Evolutionary conservation across 2,113 vertebrate genomes (phyloP).

Genomic region (Xenotilapia leptura): DNA sequence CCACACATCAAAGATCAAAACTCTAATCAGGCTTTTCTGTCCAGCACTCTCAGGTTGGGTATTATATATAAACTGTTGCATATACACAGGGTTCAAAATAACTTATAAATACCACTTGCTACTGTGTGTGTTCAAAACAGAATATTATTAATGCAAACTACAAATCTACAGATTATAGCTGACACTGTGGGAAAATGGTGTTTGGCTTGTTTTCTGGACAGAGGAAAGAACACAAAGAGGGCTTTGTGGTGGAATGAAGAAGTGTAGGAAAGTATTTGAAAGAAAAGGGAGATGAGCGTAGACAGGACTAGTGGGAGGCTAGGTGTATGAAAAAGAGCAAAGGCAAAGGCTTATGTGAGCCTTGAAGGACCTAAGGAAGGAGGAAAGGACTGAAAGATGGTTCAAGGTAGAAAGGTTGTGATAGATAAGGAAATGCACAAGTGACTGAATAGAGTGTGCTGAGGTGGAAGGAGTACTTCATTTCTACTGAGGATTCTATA

Average conservation of each 20-base stretch:
- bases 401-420: neutral
- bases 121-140: neutral
- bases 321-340: neutral
- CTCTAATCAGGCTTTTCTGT: neutral
- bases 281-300: fast-evolving
- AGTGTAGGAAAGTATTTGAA: neutral
- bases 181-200: neutral
- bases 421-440: neutral
- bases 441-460: neutral
- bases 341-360: neutral
- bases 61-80: neutral
- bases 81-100: neutral
- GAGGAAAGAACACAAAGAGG: neutral
- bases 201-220: neutral
- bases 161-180: neutral
- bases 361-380: neutral
- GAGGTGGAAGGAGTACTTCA: neutral
- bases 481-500: neutral
- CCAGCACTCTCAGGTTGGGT: neutral
- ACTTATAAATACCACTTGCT: neutral
- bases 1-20: neutral
- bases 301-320: neutral
- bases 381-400: neutral
- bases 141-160: neutral
- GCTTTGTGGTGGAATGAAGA: neutral